These are phyloP conservation scores for Apodemia mormo DNA, from an alignment of 2,888 invertebrate species.

Conservation along the genomic window DNA sequence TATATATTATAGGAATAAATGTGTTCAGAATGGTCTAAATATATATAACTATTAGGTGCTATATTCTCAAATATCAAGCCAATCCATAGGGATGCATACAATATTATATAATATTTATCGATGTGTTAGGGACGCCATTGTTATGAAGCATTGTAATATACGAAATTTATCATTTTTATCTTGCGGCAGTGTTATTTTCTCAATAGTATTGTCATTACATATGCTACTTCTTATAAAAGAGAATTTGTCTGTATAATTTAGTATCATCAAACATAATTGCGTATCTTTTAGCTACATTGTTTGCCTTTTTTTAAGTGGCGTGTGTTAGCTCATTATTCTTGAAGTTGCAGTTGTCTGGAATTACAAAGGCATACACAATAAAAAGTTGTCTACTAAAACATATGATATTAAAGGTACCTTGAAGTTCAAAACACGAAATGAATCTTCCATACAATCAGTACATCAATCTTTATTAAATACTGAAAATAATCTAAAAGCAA, in stretches of 20 bases:
- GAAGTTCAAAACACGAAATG: too few relatives aligned
- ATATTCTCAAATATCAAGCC: constrained; percentile 32
- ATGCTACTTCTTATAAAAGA: neutral
- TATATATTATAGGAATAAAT: constrained; percentile 22
- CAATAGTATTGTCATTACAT: neutral
- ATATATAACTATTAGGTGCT: constrained; percentile 69
- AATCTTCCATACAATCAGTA: too few relatives aligned
- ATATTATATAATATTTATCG: constrained; percentile 19
- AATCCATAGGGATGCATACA: neutral
- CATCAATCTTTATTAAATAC: too few relatives aligned
- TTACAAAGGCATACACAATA: too few relatives aligned
- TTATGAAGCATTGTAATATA: neutral
- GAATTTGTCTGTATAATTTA: neutral
- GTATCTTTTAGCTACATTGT: too few relatives aligned
- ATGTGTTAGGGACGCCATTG: neutral
- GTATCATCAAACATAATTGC: too few relatives aligned
- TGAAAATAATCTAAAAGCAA: too few relatives aligned
- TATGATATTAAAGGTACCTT: too few relatives aligned
- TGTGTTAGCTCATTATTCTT: too few relatives aligned
- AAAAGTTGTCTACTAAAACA: too few relatives aligned
- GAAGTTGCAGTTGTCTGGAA: too few relatives aligned
- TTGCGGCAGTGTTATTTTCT: neutral
- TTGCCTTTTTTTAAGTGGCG: too few relatives aligned
- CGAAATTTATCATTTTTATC: neutral
- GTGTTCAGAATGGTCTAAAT: constrained; percentile 77